These are phyloP conservation scores for Magallana nippona DNA, from an alignment of 2,888 invertebrate genomes.

Conservation along the genomic window DNA sequence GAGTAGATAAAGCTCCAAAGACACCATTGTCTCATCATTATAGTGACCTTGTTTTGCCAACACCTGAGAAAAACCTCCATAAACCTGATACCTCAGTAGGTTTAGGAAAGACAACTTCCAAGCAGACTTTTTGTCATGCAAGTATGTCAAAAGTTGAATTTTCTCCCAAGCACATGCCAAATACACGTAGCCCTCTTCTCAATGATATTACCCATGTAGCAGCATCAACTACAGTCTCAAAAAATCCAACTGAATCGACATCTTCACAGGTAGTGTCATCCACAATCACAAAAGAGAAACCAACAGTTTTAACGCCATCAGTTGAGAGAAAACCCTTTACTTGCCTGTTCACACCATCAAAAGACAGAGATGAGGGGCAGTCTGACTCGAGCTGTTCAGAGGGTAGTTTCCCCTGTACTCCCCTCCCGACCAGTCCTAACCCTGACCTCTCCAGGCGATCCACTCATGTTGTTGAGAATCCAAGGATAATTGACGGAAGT, in stretches of 20 bases:
- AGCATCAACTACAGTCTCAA: conserved; percentile 67
- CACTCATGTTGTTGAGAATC: conserved; percentile 67
- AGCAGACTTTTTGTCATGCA: conserved; percentile 27
- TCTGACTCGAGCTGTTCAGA: neutral
- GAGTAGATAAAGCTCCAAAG: neutral
- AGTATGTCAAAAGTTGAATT: conserved; percentile 27
- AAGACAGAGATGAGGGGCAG: neutral
- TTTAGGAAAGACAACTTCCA: neutral
- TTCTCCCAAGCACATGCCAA: conserved; percentile 44
- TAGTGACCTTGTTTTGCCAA: conserved; percentile 5
- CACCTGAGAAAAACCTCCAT: conserved; percentile 34
- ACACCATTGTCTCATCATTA: conserved; percentile 6
- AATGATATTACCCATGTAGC: conserved; percentile 48
- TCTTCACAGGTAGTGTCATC: neutral
- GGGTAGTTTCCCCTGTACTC: conserved; percentile 56
- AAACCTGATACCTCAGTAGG: neutral
- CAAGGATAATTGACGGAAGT: conserved; percentile 56
- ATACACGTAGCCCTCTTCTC: conserved; percentile 35
- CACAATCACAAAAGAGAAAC: no score
- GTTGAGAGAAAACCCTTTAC: neutral
- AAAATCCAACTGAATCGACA: conserved; percentile 58
- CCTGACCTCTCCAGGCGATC: conserved; percentile 66
- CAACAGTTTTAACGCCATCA: neutral
- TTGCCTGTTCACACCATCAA: neutral
- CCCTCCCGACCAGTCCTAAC: conserved; percentile 67